Evolutionary conservation across 2,888 invertebrate species (phyloP).

Genomic region (Eretmocerus hayati): DNA sequence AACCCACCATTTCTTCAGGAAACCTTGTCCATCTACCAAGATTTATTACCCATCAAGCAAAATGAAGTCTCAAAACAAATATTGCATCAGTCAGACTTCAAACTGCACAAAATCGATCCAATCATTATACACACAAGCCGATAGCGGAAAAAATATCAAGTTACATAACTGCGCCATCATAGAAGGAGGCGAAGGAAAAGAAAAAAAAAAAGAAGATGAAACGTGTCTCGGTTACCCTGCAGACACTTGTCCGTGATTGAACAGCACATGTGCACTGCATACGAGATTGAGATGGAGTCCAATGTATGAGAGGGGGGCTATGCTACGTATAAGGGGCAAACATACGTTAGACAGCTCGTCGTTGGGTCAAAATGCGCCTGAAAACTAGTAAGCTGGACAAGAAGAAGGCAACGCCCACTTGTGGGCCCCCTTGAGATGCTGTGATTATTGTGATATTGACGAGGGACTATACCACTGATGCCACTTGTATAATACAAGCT

Average conservation of each 20-base stretch:
- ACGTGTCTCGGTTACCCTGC: neutral
- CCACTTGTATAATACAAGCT: neutral
- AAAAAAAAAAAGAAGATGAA: neutral
- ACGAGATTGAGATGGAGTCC: neutral
- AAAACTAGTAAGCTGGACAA: neutral
- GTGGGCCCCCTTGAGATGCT: conserved; percentile 3
- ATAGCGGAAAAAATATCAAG: neutral
- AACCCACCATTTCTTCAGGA: too few species aligned
- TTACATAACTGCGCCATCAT: neutral
- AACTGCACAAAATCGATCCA: too few species aligned
- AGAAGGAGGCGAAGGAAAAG: neutral
- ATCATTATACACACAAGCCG: too few species aligned
- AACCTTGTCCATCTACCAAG: too few species aligned
- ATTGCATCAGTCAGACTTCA: too few species aligned
- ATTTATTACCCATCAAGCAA: too few species aligned
- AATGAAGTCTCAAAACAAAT: too few species aligned
- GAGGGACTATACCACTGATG: conserved; percentile 11
- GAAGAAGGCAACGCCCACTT: conserved; percentile 9
- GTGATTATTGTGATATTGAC: conserved; percentile 17
- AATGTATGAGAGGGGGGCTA: conserved; percentile 1
- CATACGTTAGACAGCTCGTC: neutral
- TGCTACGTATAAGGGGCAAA: conserved; percentile 1
- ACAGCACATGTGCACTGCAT: conserved; percentile 4
- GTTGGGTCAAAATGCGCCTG: neutral
- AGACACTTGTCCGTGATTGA: neutral